Base-by-base conservation (phyloP, 2,113 vertebrate species). In the Rhea pennata region DNA sequence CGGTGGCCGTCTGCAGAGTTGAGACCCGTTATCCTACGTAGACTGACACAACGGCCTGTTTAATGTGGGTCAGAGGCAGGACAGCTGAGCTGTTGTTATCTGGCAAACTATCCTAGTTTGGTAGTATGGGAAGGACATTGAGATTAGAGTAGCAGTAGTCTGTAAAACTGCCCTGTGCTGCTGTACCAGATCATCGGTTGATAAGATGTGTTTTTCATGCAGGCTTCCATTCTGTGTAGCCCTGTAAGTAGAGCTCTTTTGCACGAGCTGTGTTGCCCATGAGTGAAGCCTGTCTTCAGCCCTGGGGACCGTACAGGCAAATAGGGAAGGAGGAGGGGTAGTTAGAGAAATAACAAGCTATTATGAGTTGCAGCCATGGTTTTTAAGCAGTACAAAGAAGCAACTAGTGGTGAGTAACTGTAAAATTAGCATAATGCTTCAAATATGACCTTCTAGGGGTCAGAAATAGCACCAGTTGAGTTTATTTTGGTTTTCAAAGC, bases 311-410 rank as follows among this genome's bases (percentile, higher is more conserved):
- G 53, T 14, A 51, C 9, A 72, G 64, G 56, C 21, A 36, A 54
- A 36, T 1, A 27, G 53, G 75, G 48, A 21, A 4, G 29, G 75
- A 51, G 70, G 20, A 10, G 70, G 39, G 1, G n/a, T 22, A 15
- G 26, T 14, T 12, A n/a, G 48, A 23, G 23, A 50, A 21, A 15
- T 2, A 26, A 15, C 40, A 31, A 58, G 75, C 33, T 27, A 0
- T 31, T 9, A 3, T 19, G 66, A 4, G 9, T 4, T 2, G 14
- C 33, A 31, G 67, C 12, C 8, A 2, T 6, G 27, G 23, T 1
- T 36, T 64, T 29, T 15, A 40, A 33, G 44, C 1, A 2, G 19
- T 69, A 5, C 0, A 27, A 65, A 31, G 61, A 65, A 79, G 51
- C 20, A 83, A 27, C 50, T 56, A 44, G 51, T 74, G 67, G 13